These are phyloP conservation scores for Papilio polytes DNA, from an alignment of 1,140 invertebrate species.

Conservation along the genomic window DNA sequence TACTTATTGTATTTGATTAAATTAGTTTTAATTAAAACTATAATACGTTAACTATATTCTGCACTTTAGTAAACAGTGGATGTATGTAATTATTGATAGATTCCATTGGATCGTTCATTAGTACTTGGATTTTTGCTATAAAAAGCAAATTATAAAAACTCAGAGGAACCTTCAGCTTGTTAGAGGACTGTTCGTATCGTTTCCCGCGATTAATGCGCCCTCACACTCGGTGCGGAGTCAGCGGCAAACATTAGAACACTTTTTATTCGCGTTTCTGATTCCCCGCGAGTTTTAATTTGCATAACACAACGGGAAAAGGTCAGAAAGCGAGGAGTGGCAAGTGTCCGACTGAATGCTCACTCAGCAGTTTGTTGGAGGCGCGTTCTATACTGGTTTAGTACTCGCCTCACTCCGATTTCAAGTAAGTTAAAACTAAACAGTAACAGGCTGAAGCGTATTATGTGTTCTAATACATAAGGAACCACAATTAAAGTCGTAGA, in stretches of 20 bases:
- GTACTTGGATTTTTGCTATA: neutral
- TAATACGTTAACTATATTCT: neutral
- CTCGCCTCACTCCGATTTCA: conserved; percentile 39
- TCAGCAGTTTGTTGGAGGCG: conserved; percentile 68
- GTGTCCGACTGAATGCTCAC: conserved; percentile 75
- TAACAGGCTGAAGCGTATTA: neutral
- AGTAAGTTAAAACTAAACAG: neutral
- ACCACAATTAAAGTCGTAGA: neutral
- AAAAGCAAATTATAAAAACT: conserved; percentile 1
- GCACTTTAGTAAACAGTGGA: neutral
- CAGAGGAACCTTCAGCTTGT: neutral
- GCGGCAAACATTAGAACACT: conserved; percentile 80
- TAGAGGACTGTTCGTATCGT: conserved; percentile 42
- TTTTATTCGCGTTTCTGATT: conserved; percentile 82
- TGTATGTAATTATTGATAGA: neutral
- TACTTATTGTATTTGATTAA: conserved; percentile 12
- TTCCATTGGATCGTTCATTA: neutral
- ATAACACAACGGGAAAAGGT: conserved; percentile 83
- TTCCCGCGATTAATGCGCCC: conserved; percentile 71
- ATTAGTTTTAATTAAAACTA: neutral
- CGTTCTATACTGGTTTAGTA: conserved; percentile 38
- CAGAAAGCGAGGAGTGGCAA: conserved; percentile 81
- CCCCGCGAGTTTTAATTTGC: conserved; percentile 73
- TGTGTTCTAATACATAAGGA: neutral
- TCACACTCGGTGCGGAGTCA: conserved; percentile 78